Evolutionary conservation across 2,113 vertebrate species (phyloP), one percentile per base, ranked within the genome.

Genomic region (Pungitius pungitius): DNA sequence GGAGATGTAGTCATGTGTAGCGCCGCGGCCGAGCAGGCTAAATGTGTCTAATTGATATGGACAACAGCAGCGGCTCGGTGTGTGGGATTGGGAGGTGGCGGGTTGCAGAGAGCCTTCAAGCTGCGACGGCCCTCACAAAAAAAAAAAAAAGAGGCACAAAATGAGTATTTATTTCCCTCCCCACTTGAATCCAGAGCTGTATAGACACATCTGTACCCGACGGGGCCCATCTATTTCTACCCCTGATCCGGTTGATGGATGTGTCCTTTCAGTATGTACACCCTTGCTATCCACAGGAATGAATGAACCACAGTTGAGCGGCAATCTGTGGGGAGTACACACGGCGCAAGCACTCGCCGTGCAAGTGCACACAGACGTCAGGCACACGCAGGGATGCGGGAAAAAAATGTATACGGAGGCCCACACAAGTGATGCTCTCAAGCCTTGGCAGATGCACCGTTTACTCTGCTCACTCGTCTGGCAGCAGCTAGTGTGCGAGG

Each of bases 31-130:
- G 24, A 80, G 82, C 75, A 64, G 45, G 78, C 86, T 91, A 89
- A 91, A 89, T 85, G 88, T 79, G 70, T 85, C 87, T 92, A 91
- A 92, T 92, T 91, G 90, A 90, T 87, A 82, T 83, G 87, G 88
- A 88, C 89, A 83, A 88, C 82, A 61, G 89, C 88, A 77, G 87
- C 58, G 33, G 79, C 88, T 73, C 76, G 35, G 89, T 73, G 86
- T 91, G 88, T 79, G 85, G 81, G 79, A 83, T 87, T 78, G 30
- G 69, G 80, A 62, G 52, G 82, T 69, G 84, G 85, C 15, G 24
- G 52, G 66, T 72, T 17, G 49, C 62, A 52, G 76, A 80, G 75
- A 69, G 64, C n/a, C 57, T 82, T 51, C 84, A 51, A 72, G 75
- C 71, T 73, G 69, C 40, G 69, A 75, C 27, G n/a, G n/a, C 18